Evolutionary conservation across 1,140 invertebrate genomes (phyloP).

Genomic region (Cydia amplana): DNA sequence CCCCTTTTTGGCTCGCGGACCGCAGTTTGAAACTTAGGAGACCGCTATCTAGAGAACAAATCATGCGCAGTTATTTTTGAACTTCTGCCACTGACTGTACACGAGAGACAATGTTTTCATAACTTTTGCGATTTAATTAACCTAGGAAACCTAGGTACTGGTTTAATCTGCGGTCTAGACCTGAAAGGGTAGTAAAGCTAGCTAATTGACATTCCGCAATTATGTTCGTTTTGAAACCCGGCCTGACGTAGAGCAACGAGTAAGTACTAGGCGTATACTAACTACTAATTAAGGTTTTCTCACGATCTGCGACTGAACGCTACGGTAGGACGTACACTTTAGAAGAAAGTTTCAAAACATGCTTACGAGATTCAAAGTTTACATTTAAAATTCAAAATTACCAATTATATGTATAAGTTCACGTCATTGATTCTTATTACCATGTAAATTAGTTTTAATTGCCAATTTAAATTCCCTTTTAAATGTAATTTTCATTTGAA

Average conservation of each 20-base stretch:
- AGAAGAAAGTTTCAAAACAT: not conserved
- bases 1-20: too few relatives aligned
- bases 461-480: too few relatives aligned
- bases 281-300: slow-evolving; percentile 6
- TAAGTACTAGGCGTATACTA: too few relatives aligned
- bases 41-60: too few relatives aligned
- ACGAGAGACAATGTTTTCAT: not conserved
- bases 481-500: too few relatives aligned
- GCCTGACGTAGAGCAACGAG: not conserved
- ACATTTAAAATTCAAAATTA: not conserved
- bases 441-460: too few relatives aligned
- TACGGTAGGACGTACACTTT: not conserved
- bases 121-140: not conserved
- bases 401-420: too few relatives aligned
- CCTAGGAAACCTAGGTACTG: not conserved
- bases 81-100: too few relatives aligned
- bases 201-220: slow-evolving; percentile 4
- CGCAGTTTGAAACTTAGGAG: too few relatives aligned
- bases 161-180: slow-evolving; percentile 7
- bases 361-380: not conserved
- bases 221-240: not conserved
- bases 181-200: not conserved
- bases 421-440: too few relatives aligned
- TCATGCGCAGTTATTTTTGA: too few relatives aligned
- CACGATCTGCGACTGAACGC: not conserved